Percentiles rank a stretch among this genome's conserved stretches.
Evolutionary conservation across 2,888 invertebrate species (phyloP).

Genomic region (Calameuta pallipes): DNA sequence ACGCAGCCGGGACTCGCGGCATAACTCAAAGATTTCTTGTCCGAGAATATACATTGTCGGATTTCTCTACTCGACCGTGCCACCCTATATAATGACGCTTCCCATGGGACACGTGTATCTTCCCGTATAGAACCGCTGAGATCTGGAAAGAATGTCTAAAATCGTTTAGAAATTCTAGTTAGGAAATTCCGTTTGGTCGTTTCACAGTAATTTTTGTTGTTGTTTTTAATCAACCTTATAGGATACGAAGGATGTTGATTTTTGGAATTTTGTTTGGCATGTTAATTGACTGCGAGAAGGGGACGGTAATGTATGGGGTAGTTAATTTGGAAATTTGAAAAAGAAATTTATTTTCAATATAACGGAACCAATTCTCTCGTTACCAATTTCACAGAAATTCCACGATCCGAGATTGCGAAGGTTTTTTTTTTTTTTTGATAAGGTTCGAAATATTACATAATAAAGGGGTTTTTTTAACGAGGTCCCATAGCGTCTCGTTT

Average conservation of each 20-base stretch:
- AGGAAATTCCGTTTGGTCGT: background rate
- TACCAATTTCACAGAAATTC: background rate
- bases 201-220: background rate
- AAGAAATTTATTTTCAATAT: background rate
- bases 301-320: background rate
- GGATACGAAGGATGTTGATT: no score
- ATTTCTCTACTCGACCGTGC: background rate
- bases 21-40: background rate
- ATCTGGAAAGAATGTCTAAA: background rate
- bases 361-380: background rate
- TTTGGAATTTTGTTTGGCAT: background rate
- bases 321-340: background rate
- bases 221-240: background rate
- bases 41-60: background rate
- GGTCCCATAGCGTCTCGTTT: background rate
- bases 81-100: background rate
- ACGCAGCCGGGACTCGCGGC: background rate
- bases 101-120: background rate
- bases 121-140: background rate
- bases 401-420: background rate
- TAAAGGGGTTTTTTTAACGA: background rate
- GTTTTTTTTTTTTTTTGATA: background rate
- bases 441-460: background rate
- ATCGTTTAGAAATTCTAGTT: background rate
- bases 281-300: background rate